These are phyloP conservation scores for Archilochus colubris DNA, from an alignment of 2,113 vertebrate genomes.

Conservation along the genomic window DNA sequence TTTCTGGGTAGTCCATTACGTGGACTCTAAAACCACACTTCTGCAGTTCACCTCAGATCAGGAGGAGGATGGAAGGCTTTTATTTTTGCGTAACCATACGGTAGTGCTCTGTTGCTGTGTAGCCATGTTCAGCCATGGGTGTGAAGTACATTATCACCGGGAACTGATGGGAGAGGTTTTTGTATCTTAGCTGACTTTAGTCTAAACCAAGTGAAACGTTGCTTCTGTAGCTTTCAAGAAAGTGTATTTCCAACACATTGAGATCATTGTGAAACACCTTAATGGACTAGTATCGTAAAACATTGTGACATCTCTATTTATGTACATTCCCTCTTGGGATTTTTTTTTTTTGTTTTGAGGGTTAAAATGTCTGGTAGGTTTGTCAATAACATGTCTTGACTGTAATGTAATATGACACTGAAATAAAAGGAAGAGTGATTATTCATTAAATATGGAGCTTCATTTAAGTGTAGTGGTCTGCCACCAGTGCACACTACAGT, in stretches of 20 bases:
- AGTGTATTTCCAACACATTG: constrained; percentile 19
- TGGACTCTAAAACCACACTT: not conserved
- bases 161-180: not conserved
- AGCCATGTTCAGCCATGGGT: not conserved
- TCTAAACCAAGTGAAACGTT: constrained; percentile 14
- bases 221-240: constrained; percentile 30
- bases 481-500: not conserved
- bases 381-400: constrained; percentile 67
- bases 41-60: not conserved
- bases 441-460: constrained; percentile 60
- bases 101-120: not conserved
- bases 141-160: not conserved
- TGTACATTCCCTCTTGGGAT: constrained; percentile 51
- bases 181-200: constrained; percentile 11
- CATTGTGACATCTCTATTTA: constrained; percentile 23
- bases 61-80: not conserved
- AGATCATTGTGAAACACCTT: constrained; percentile 29
- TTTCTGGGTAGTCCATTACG: not conserved
- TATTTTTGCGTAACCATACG: not conserved
- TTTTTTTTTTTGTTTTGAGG: not conserved
- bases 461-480: constrained; percentile 28
- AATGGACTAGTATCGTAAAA: constrained; percentile 17
- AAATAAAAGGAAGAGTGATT: constrained; percentile 75
- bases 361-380: constrained; percentile 71
- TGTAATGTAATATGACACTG: constrained; percentile 68